Conservation (phyloP, 2,797 vertebrate species). For the Brachyalestes nurse region DNA sequence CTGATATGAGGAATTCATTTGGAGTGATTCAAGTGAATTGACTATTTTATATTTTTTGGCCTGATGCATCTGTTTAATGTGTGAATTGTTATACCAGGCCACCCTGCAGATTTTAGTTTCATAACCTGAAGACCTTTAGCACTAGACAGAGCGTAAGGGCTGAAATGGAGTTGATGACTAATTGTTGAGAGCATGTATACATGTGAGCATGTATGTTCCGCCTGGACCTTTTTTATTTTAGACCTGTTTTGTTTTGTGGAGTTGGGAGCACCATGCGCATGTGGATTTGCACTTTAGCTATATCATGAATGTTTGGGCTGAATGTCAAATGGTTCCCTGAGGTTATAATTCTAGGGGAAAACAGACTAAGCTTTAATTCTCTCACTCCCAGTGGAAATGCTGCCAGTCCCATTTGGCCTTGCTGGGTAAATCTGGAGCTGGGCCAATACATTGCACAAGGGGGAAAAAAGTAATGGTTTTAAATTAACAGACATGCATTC, state of each 20-base stretch:
- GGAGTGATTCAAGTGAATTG: neutral
- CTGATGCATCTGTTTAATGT: neutral
- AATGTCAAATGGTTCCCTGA: conserved; percentile 46
- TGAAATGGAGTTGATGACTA: neutral
- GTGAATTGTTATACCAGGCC: neutral
- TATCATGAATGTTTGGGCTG: conserved; percentile 8
- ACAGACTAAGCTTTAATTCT: conserved; percentile 54
- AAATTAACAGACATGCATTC: no score
- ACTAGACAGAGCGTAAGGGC: neutral
- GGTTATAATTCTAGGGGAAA: conserved; percentile 53
- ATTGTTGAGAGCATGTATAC: neutral
- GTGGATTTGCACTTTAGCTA: neutral
- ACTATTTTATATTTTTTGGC: neutral
- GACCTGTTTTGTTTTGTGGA: neutral
- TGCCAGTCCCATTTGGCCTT: conserved; percentile 40
- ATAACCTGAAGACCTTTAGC: neutral
- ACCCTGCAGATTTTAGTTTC: neutral
- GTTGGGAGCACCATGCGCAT: neutral
- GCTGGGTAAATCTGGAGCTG: neutral
- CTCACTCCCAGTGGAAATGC: conserved; percentile 3
- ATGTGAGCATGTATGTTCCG: neutral
- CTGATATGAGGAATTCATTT: neutral
- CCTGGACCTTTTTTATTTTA: neutral
- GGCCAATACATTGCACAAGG: neutral
- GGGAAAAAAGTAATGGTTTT: neutral